Conservation (phyloP, 2,888 invertebrate species). For the Philaethria dido region DNA sequence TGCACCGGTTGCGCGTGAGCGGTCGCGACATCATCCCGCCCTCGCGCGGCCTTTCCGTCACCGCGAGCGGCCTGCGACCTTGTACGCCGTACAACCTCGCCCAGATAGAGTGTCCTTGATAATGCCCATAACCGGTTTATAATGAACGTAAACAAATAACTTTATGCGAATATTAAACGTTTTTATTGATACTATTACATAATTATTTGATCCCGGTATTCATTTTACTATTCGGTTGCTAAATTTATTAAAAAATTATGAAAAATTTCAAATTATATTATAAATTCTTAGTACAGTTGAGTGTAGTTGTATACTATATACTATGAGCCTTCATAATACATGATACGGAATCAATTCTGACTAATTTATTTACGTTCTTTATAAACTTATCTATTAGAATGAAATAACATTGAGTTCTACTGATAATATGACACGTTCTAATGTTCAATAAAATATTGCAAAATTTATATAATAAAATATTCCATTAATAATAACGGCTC, state of each 20-base stretch:
- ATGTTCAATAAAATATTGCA: background rate
- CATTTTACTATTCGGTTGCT: too few species aligned
- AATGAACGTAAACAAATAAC: conserved; percentile 8
- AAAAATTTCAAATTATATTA: too few species aligned
- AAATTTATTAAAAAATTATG: too few species aligned
- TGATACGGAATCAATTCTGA: background rate
- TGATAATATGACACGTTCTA: background rate
- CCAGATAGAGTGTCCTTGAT: conserved; percentile 66
- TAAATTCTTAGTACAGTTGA: too few species aligned
- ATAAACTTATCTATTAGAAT: background rate
- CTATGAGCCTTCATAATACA: background rate
- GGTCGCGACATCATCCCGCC: conserved; percentile 83
- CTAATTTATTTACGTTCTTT: background rate
- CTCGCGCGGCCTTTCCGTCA: conserved; percentile 77
- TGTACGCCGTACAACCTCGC: conserved; percentile 76
- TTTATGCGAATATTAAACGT: background rate
- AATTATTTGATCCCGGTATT: too few species aligned
- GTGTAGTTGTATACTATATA: too few species aligned
- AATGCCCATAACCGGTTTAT: background rate
- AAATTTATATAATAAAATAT: background rate
- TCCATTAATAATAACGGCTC: background rate
- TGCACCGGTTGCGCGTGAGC: conserved; percentile 88
- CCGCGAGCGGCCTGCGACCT: conserved; percentile 65
- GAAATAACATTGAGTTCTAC: background rate
- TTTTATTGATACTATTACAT: background rate